A percentile compares a stretch with the other conserved stretches of the same genome.
Evolutionary conservation across 2,113 vertebrate species (phyloP).

Genomic region (Perca schrenkii): DNA sequence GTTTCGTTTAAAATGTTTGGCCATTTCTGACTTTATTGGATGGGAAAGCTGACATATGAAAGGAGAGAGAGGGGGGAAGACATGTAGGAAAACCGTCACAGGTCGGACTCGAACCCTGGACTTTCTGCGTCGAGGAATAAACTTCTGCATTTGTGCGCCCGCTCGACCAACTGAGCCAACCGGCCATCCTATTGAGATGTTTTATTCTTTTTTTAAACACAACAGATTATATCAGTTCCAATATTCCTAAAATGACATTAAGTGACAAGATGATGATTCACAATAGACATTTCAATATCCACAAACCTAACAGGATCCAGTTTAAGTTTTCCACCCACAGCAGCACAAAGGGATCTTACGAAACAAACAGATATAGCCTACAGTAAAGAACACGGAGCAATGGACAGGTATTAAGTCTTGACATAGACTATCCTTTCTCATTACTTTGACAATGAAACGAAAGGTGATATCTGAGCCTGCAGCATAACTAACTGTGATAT

Average conservation of each 20-base stretch:
- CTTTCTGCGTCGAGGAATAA: too few relatives aligned
- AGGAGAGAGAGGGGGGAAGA: too few relatives aligned
- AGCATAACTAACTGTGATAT: constrained; percentile 43
- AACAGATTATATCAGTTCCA: background rate
- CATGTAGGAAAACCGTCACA: too few relatives aligned
- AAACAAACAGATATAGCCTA: constrained; percentile 15
- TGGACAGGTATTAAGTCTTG: background rate
- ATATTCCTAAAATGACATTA: background rate
- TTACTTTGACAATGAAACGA: constrained; percentile 49
- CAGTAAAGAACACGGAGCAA: background rate
- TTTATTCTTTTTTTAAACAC: too few relatives aligned
- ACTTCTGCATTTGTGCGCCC: too few relatives aligned
- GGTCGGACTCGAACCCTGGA: too few relatives aligned
- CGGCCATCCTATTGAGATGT: background rate
- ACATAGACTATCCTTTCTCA: constrained; percentile 27
- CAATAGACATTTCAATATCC: background rate
- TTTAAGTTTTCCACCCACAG: constrained; percentile 11
- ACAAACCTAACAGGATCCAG: background rate
- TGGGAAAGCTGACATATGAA: too few relatives aligned
- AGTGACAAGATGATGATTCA: background rate
- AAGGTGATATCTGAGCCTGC: constrained; percentile 49
- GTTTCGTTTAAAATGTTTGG: too few relatives aligned
- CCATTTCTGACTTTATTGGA: too few relatives aligned
- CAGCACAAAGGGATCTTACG: constrained; percentile 34
- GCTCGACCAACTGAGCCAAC: too few relatives aligned